Percentiles rank a stretch among this genome's conserved stretches.
Evolutionary conservation across 2,113 vertebrate genomes (phyloP).

Genomic region (Eira barbara): DNA sequence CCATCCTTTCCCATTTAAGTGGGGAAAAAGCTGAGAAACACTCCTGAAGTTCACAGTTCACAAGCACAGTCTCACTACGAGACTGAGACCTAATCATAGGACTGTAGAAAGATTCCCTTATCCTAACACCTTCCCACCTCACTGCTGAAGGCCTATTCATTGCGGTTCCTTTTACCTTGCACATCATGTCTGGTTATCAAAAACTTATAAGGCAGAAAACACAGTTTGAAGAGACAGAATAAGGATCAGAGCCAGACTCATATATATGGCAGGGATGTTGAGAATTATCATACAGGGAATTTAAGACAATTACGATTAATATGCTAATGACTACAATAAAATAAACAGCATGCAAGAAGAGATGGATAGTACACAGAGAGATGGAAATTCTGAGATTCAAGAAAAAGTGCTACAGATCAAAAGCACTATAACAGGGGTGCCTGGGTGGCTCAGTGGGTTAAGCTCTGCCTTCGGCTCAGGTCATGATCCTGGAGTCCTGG

Average conservation of each 20-base stretch:
- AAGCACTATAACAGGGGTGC: neutral
- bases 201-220: neutral
- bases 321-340: neutral
- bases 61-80: neutral
- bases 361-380: neutral
- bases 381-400: neutral
- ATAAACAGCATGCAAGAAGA: neutral
- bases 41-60: neutral
- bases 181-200: neutral
- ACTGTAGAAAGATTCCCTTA: neutral
- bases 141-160: neutral
- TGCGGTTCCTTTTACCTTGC: neutral
- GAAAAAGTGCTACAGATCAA: neutral
- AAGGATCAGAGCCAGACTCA: neutral
- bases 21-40: neutral
- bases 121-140: neutral
- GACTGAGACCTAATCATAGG: neutral
- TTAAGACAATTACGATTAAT: neutral
- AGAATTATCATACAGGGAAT: neutral
- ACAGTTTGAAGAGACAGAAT: neutral
- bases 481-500: too few relatives aligned
- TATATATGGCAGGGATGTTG: neutral
- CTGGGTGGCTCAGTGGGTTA: too few relatives aligned
- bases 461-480: too few relatives aligned
- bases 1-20: neutral